Evolutionary conservation across 2,113 vertebrate genomes (phyloP).

Genomic region (Myiozetetes cayanensis): DNA sequence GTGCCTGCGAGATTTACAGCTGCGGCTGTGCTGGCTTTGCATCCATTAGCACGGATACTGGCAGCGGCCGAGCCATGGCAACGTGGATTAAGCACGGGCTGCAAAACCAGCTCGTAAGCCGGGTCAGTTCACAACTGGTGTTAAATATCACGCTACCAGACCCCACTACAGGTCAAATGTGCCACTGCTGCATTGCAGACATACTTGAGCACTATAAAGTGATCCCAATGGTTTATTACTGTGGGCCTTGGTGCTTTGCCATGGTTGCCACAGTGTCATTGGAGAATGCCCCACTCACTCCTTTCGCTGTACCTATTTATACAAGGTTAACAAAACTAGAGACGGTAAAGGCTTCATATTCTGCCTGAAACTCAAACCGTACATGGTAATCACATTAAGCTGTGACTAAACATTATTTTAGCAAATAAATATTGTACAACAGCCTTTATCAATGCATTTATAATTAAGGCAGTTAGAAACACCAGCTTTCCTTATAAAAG

Average conservation of each 20-base stretch:
- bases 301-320: background rate
- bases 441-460: background rate
- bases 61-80: background rate
- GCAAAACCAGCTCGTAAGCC: background rate
- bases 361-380: background rate
- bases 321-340: background rate
- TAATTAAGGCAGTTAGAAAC: background rate
- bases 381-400: background rate
- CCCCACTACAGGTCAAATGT: background rate
- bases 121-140: conserved; percentile 9
- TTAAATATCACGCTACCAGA: background rate
- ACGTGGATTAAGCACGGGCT: background rate
- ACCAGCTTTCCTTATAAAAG: background rate
- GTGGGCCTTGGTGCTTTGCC: background rate
- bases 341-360: background rate
- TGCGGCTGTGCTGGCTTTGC: background rate
- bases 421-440: background rate
- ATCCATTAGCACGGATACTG: background rate
- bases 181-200: conserved; percentile 1
- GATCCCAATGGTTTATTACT: background rate
- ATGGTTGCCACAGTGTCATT: background rate
- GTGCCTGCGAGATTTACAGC: background rate
- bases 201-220: background rate
- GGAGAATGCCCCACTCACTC: background rate
- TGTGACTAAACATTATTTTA: background rate